Base-by-base conservation (phyloP, 2,888 invertebrate species). In the Neria commutata region DNA sequence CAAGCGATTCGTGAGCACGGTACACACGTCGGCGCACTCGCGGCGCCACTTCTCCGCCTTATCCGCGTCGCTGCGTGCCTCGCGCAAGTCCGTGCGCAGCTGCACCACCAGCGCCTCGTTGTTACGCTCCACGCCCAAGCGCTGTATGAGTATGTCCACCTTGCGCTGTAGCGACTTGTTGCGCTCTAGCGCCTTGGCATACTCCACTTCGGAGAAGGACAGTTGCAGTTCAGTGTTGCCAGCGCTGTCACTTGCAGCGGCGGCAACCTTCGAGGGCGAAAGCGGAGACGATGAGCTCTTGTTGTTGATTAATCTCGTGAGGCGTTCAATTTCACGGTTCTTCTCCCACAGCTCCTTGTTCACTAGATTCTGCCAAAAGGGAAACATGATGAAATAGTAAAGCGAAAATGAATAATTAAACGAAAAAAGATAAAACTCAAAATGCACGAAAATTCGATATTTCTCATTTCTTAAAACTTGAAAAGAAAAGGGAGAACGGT, bases 321-420 rank as follows among this genome's bases (percentile, higher is more conserved):
- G 73, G 45, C 84, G 84, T 67, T 86, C 86, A 42, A 86, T 85
- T 70, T 85, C 84, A 14, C 83, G 81, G 72, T 86, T 86, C 70
- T 85, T 86, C 59, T 84, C 83, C 85, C 85, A 86, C 40, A 86
- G 75, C 68, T 86, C 86, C 56, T 81, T 84, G 67, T 86, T 86
- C 24, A 86, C 84, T 11, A 86, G 77, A 64, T 83, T 83, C 74
- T 85, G 82, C 42, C 82, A 68, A 53, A 49, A 33, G 33, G 5
- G 23, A 21, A 23, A 19, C 14, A 42, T n/a, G 10, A n/a, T 24
- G 29, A 29, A 29, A 29, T 29, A 29, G 11, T 29, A 29, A 29
- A n/a, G n/a, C 29, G 29, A 8, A 29, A 8, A 29, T 29, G 6
- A 29, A 29, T 8, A 29, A 29, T 29, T 29, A 29, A 29, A 29